These are phyloP conservation scores for Pogona vitticeps DNA, from an alignment of 2,113 vertebrate genomes.

Conservation along the genomic window DNA sequence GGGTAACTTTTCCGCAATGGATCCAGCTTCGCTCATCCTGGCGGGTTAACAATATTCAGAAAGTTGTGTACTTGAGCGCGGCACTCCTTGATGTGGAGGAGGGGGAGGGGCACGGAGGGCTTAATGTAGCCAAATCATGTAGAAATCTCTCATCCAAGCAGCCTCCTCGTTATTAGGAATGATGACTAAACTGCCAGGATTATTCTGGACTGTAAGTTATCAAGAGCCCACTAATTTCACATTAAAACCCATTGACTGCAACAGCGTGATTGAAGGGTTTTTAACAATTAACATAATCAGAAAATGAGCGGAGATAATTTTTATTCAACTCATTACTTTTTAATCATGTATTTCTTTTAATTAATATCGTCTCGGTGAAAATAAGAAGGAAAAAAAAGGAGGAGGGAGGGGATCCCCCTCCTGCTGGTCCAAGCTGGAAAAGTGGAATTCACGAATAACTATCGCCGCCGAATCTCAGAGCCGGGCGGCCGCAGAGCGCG, in stretches of 20 bases:
- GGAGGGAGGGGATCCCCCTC: constrained; percentile 12
- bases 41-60: constrained; percentile 40
- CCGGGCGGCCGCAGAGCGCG: neutral
- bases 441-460: constrained; percentile 66
- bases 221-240: constrained; percentile 99
- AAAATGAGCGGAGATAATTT: constrained; percentile 98
- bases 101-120: constrained; percentile 39
- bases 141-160: constrained; percentile 79
- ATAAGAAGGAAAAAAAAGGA: constrained; percentile 73
- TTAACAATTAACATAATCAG: constrained; percentile 99
- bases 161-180: constrained; percentile 88
- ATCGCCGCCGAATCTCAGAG: constrained; percentile 12
- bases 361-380: constrained; percentile 83
- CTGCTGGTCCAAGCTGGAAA: constrained; percentile 67
- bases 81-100: constrained; percentile 63
- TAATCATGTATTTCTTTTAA: constrained; percentile 89
- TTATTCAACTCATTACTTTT: constrained; percentile 99
- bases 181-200: constrained; percentile 94
- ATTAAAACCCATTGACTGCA: constrained; percentile 99
- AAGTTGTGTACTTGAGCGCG: constrained; percentile 63
- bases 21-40: neutral
- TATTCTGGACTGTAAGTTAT: constrained; percentile 98
- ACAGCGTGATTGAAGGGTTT: constrained; percentile 97
- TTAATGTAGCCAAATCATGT: constrained; percentile 79
- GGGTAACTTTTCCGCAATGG: constrained; percentile 21